Base-by-base conservation (phyloP, 1,140 invertebrate species). In the Anoplophora glabripennis region DNA sequence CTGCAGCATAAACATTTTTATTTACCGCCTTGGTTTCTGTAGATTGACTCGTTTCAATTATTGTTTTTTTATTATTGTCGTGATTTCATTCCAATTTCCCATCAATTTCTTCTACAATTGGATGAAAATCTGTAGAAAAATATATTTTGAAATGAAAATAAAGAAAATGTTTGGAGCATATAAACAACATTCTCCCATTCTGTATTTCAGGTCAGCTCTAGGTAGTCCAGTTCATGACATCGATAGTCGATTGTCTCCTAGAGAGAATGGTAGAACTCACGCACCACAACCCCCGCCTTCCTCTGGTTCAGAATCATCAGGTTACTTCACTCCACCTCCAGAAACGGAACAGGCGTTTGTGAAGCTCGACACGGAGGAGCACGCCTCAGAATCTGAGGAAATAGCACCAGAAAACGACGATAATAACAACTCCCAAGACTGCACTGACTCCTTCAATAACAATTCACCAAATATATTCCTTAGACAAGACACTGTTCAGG, bases 291-390 rank as follows among this genome's bases (percentile, higher is more conserved):
- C 54, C 9, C 58, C 65, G 4, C 55, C 35, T 28, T 70, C 73
- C 7, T 75, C 73, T 7, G 71, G 72, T 15, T 74, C 72, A 1
- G 73, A 75, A 57, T 73, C 73, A 21, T 74, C 73, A 7, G 73
- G 71, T 1, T 75, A 74, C 46, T 74, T 69, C 44, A 75, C 73
- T 33, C 71, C 73, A 21, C 70, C 72, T 0, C 67, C 64, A 8
- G 62, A 68, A 33, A 48, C 15, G 15, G 36, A 45, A 44, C 51
- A 52, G 14, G 64, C 64, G 12, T 66, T 66, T 42, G 61, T 66
- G 35, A 66, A 66, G 57, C 55, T 66, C 51, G 64, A 66, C 45
- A 65, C 59, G 3, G 64, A 63, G 53, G 61, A 56, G 48, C 52
- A 46, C 48, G 35, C 38, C 21, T 44, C 41, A 7, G 41, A 33